These are phyloP conservation scores for Chunga burmeisteri DNA, from an alignment of 2,113 vertebrate species.

Conservation along the genomic window DNA sequence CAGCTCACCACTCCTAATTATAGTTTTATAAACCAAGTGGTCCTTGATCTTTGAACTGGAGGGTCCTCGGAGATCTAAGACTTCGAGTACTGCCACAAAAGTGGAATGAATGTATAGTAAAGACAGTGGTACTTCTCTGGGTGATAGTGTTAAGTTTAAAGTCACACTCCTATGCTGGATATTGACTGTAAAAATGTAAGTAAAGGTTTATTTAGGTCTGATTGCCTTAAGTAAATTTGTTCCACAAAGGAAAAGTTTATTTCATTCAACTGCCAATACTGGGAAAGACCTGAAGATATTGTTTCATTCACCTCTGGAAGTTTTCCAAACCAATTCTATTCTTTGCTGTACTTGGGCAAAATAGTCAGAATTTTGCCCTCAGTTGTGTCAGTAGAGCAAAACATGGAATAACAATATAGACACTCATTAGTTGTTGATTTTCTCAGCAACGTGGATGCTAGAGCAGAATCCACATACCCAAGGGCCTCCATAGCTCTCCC, in stretches of 20 bases:
- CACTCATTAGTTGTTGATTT: not conserved
- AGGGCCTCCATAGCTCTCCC: not conserved
- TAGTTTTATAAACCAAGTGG: conserved; percentile 71
- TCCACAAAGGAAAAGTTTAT: not conserved
- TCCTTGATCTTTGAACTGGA: conserved; percentile 52
- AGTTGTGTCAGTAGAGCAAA: not conserved
- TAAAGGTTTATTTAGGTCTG: not conserved
- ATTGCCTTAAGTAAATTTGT: not conserved
- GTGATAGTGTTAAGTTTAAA: not conserved
- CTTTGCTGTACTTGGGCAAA: not conserved
- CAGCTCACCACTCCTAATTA: conserved; percentile 72
- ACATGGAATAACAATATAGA: not conserved
- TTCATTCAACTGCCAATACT: not conserved
- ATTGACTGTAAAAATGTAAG: not conserved
- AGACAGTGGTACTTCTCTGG: not conserved
- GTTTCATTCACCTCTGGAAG: not conserved
- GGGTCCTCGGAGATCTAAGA: not conserved
- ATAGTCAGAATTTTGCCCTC: not conserved
- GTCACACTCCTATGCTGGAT: not conserved
- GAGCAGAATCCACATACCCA: not conserved
- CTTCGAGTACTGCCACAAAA: not conserved
- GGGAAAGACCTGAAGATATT: not conserved
- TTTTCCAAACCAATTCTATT: not conserved
- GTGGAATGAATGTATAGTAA: not conserved
- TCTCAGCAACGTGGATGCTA: not conserved